phyloP scores from a whole-genome alignment of 2,797 vertebrate species.

The Cichlasoma orientale region DNA sequence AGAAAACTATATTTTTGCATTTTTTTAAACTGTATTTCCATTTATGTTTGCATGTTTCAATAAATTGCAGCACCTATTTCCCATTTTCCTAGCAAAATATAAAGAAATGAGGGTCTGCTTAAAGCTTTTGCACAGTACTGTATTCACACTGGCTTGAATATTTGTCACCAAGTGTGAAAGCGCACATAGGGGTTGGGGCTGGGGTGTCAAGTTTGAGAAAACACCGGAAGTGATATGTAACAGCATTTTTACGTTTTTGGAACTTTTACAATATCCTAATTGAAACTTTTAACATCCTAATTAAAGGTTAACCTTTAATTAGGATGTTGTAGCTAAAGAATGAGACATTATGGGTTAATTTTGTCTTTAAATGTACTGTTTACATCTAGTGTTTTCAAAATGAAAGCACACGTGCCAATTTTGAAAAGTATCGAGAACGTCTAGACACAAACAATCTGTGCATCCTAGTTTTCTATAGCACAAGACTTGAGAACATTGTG shows the following conservation, averaged over 20 bases:
- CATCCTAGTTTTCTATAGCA: neutral
- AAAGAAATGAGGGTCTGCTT: neutral
- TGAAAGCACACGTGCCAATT: neutral
- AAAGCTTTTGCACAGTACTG: neutral
- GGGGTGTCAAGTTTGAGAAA: neutral
- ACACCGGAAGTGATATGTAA: neutral
- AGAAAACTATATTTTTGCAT: neutral
- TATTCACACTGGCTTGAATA: neutral
- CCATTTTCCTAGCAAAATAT: neutral
- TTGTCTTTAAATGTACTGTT: neutral
- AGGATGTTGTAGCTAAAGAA: neutral
- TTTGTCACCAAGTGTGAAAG: neutral
- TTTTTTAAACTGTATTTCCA: neutral
- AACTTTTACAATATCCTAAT: neutral
- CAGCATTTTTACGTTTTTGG: neutral
- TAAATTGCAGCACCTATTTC: neutral
- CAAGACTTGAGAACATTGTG: neutral
- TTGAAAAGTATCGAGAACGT: neutral
- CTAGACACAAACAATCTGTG: neutral
- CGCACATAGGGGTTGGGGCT: neutral
- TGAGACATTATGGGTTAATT: neutral
- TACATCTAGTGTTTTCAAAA: neutral
- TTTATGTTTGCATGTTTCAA: neutral
- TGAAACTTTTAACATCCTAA: neutral
- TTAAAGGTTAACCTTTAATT: neutral